phyloP scores from a whole-genome alignment of 2,888 invertebrate genomes.

The Chloroclystis v-ata region DNA sequence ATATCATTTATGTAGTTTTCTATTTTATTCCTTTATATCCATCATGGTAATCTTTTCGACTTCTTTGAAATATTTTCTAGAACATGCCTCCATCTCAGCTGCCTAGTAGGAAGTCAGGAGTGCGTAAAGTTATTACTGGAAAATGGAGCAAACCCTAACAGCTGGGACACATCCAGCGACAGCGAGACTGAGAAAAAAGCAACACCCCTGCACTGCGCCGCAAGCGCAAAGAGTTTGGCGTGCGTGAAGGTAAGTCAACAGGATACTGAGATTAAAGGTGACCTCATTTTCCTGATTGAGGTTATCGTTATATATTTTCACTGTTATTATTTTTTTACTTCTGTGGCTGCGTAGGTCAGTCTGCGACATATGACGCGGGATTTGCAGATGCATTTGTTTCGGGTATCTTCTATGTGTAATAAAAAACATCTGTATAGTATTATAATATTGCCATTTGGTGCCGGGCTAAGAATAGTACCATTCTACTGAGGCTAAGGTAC shows the following conservation, averaged over 20 bases:
- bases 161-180: conserved; percentile 82
- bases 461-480: too few species aligned
- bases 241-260: conserved; percentile 75
- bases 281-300: conserved; percentile 23
- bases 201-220: conserved; percentile 88
- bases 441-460: too few species aligned
- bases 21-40: too few species aligned
- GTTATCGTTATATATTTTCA: conserved; percentile 26
- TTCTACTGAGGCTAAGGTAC: too few species aligned
- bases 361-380: too few species aligned
- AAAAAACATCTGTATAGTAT: too few species aligned
- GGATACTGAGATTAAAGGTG: conserved; percentile 37
- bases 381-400: too few species aligned
- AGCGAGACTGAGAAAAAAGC: conserved; percentile 80
- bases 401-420: too few species aligned
- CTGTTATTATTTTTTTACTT: too few species aligned
- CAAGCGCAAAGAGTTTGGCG: conserved; percentile 80
- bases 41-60: too few species aligned
- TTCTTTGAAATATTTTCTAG: conserved; percentile 44
- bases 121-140: conserved; percentile 84
- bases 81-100: conserved; percentile 85
- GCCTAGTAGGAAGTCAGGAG: conserved; percentile 84
- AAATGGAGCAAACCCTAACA: conserved; percentile 82
- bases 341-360: too few species aligned
- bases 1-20: too few species aligned